These are phyloP conservation scores for Neoascia interrupta DNA, from an alignment of 2,888 invertebrate genomes.

Conservation along the genomic window DNA sequence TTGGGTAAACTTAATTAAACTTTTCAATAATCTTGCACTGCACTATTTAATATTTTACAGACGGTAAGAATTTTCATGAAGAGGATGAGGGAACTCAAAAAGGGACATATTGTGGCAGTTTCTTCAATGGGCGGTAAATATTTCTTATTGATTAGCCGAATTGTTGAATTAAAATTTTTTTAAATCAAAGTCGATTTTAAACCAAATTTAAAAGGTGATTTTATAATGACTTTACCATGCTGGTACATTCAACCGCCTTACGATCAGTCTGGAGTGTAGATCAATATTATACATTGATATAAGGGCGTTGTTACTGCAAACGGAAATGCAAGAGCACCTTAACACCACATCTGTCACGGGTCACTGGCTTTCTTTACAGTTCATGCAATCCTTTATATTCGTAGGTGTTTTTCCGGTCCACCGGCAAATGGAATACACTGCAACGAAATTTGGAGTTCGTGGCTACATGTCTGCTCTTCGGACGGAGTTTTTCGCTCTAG, in stretches of 20 bases:
- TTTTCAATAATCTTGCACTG: neutral
- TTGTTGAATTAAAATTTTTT: neutral
- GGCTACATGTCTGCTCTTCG: constrained; percentile 75
- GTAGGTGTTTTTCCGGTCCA: constrained; percentile 68
- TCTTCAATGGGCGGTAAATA: constrained; percentile 74
- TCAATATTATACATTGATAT: no score
- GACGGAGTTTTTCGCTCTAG: constrained; percentile 73
- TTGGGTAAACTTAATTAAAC: constrained; percentile 74
- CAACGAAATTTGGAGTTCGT: constrained; percentile 77
- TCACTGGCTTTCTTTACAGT: no score
- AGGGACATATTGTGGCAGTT: constrained; percentile 78
- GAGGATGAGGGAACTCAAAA: constrained; percentile 75
- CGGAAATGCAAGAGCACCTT: no score
- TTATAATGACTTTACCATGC: no score
- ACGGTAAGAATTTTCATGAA: constrained; percentile 77
- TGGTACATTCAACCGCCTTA: no score
- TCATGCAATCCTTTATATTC: neutral
- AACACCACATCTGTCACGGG: no score
- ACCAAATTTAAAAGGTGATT: no score
- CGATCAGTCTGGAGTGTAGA: no score
- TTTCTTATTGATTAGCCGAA: neutral
- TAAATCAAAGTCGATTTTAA: no score
- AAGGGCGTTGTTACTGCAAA: no score
- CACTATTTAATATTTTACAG: constrained; percentile 70
- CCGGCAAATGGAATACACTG: constrained; percentile 73